phyloP scores from a whole-genome alignment of 2,797 vertebrate genomes.

The Oreortyx pictus region DNA sequence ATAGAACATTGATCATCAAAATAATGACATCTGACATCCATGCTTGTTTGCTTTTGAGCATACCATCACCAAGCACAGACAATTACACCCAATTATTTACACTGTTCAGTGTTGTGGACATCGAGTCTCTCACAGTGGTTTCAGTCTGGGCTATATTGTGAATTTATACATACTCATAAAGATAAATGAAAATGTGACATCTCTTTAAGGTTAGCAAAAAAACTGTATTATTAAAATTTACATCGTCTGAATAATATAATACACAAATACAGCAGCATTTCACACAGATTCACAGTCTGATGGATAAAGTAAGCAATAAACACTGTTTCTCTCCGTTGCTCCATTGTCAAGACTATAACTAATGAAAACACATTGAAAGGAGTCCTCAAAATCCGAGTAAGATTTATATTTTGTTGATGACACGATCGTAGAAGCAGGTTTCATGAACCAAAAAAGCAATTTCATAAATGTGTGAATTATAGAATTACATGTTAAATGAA shows the following conservation, averaged over 20 bases:
- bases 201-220: constrained; percentile 36
- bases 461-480: constrained; percentile 39
- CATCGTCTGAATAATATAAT: neutral
- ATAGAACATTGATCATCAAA: neutral
- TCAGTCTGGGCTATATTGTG: constrained; percentile 15
- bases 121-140: constrained; percentile 16
- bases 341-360: constrained; percentile 41
- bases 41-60: constrained; percentile 26
- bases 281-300: constrained; percentile 14
- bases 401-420: constrained; percentile 60
- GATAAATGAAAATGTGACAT: constrained; percentile 5
- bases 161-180: neutral
- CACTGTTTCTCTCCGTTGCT: neutral
- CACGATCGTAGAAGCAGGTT: constrained; percentile 45
- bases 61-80: constrained; percentile 51
- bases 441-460: constrained; percentile 54
- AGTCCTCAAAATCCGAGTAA: constrained; percentile 14
- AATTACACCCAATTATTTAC: neutral
- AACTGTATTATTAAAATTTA: neutral
- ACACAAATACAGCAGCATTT: neutral
- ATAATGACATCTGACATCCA: constrained; percentile 36
- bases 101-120: constrained; percentile 3
- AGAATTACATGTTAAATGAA: constrained; percentile 60
- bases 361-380: constrained; percentile 33
- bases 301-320: constrained; percentile 43